These are phyloP conservation scores for Solea senegalensis DNA, from an alignment of 2,113 vertebrate genomes.

Conservation along the genomic window DNA sequence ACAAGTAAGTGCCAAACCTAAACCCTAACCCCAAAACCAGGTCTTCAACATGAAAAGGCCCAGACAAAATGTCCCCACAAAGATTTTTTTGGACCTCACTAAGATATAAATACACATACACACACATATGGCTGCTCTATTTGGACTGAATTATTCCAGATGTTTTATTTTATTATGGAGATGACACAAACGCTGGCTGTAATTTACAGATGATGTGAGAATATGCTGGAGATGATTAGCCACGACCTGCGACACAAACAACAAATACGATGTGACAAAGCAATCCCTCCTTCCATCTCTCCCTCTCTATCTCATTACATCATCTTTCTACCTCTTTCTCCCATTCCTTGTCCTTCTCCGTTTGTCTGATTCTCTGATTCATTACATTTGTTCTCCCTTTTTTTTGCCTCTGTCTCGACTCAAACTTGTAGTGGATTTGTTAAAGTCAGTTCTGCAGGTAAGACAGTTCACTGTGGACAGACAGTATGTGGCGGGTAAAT, in stretches of 20 bases:
- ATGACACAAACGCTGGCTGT: slow-evolving; percentile 22
- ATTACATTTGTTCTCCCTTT: not conserved
- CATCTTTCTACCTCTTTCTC: slow-evolving; percentile 1
- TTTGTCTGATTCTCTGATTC: not conserved
- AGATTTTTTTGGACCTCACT: too few species aligned
- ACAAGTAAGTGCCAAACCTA: too few species aligned
- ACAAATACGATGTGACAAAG: slow-evolving; percentile 54
- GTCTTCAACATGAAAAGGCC: too few species aligned
- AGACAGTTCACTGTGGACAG: not conserved
- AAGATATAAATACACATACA: not conserved
- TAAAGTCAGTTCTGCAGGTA: not conserved
- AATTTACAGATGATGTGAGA: slow-evolving; percentile 53
- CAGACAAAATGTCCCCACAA: too few species aligned
- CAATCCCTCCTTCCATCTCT: slow-evolving; percentile 25
- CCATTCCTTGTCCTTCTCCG: not conserved
- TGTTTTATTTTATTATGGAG: slow-evolving; percentile 17
- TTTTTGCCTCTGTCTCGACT: not conserved
- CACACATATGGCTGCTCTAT: slow-evolving; percentile 28
- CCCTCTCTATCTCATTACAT: slow-evolving; percentile 17
- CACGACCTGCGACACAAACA: slow-evolving; percentile 35
- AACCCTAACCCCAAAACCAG: too few species aligned
- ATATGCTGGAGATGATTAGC: slow-evolving; percentile 44
- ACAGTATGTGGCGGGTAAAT: not conserved
- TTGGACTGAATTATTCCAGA: slow-evolving; percentile 47
- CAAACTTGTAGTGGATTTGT: not conserved